A percentile compares a stretch with the other conserved stretches of the same genome.
Conservation (phyloP, 2,888 invertebrate genomes). For the Plutella xylostella region DNA sequence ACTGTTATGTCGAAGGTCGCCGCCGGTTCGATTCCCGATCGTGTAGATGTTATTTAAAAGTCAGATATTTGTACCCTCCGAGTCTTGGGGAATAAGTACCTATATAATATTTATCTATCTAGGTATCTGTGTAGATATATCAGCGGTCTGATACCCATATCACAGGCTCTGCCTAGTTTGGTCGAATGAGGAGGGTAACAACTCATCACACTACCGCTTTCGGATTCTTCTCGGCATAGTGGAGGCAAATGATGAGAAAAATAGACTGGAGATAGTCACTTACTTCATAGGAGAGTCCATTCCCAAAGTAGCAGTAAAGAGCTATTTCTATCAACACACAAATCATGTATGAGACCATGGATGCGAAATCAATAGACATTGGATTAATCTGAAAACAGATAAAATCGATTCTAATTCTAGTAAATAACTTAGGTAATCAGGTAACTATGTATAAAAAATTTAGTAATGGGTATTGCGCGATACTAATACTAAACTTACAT, state of each 20-base stretch:
- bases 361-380: conserved; percentile 32
- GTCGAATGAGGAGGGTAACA: not conserved
- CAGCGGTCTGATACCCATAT: no score
- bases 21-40: no score
- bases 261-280: no score
- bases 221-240: not conserved
- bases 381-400: conserved; percentile 33
- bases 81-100: not conserved
- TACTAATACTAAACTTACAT: no score
- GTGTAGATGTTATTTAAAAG: no score
- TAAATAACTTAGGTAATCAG: no score
- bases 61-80: no score
- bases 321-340: conserved; percentile 37
- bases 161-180: no score
- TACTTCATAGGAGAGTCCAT: conserved; percentile 33
- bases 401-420: no score
- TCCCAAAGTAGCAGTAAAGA: conserved; percentile 40
- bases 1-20: not conserved
- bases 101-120: not conserved
- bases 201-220: not conserved
- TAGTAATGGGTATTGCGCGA: no score
- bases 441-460: no score
- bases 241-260: not conserved
- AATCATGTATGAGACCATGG: conserved; percentile 37
- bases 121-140: no score